Conservation (phyloP, 2,113 vertebrate genomes). For the Lepus timidus region DNA sequence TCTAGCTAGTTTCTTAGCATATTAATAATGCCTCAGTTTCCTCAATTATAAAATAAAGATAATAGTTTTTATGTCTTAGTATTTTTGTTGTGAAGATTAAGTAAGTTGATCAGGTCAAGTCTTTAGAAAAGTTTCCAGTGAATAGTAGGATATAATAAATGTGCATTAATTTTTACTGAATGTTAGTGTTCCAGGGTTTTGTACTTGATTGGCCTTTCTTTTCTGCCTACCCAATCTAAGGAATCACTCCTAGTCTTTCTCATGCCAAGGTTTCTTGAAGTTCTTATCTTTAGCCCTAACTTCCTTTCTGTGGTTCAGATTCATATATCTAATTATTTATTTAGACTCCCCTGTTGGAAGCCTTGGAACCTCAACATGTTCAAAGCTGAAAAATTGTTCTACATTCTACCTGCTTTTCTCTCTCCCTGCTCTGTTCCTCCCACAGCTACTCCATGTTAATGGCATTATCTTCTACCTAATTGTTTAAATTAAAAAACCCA, state of each 20-base stretch:
- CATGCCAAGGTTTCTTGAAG: background rate
- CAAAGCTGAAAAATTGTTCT: background rate
- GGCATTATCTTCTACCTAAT: background rate
- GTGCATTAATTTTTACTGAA: slow-evolving; percentile 18
- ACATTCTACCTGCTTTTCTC: too few relatives aligned
- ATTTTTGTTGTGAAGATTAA: background rate
- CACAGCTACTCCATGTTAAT: background rate
- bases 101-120: background rate
- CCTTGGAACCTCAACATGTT: background rate
- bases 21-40: background rate
- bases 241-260: background rate
- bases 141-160: background rate
- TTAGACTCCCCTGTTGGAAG: background rate
- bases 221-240: background rate
- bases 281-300: background rate
- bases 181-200: background rate
- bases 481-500: background rate
- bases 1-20: background rate
- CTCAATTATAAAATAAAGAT: background rate
- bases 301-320: background rate
- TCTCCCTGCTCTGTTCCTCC: background rate
- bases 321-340: background rate
- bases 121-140: background rate
- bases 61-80: background rate
- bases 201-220: background rate